A percentile compares a stretch with the other conserved stretches of the same genome.
phyloP scores from a whole-genome alignment of 2,888 invertebrate species.

The Metallyticus violacea region DNA sequence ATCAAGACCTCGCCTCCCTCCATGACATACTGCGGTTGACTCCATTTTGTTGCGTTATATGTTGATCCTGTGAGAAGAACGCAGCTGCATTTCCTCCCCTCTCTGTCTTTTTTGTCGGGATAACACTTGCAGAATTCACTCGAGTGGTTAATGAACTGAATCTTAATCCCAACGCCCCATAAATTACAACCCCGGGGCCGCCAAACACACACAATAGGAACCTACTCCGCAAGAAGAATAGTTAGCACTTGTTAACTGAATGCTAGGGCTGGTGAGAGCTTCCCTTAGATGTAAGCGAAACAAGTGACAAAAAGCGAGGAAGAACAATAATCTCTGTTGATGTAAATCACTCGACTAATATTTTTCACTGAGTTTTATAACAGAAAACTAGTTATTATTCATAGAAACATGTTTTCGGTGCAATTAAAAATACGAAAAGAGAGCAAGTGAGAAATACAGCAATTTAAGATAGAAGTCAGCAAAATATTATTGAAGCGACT shows the following conservation, averaged over 20 bases:
- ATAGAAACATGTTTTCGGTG: too few relatives aligned
- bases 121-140: not conserved
- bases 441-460: too few relatives aligned
- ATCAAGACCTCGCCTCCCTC: too few relatives aligned
- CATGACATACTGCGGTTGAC: too few relatives aligned
- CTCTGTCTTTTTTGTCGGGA: not conserved
- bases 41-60: too few relatives aligned
- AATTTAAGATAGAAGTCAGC: too few relatives aligned
- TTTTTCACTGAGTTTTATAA: too few relatives aligned
- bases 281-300: not conserved
- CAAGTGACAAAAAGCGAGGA: not conserved
- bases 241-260: not conserved
- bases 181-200: not conserved
- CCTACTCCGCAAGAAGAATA: not conserved
- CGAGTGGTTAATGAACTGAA: slow-evolving; percentile 11
- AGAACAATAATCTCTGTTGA: not conserved
- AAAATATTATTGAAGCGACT: too few relatives aligned
- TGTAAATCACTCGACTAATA: too few relatives aligned
- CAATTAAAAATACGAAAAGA: too few relatives aligned
- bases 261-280: not conserved
- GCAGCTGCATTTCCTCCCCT: not conserved
- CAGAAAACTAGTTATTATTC: too few relatives aligned
- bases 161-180: slow-evolving; percentile 4
- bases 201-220: not conserved
- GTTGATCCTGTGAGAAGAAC: not conserved